Evolutionary conservation across 2,888 invertebrate genomes (phyloP).

Genomic region (Anticlea derivata): DNA sequence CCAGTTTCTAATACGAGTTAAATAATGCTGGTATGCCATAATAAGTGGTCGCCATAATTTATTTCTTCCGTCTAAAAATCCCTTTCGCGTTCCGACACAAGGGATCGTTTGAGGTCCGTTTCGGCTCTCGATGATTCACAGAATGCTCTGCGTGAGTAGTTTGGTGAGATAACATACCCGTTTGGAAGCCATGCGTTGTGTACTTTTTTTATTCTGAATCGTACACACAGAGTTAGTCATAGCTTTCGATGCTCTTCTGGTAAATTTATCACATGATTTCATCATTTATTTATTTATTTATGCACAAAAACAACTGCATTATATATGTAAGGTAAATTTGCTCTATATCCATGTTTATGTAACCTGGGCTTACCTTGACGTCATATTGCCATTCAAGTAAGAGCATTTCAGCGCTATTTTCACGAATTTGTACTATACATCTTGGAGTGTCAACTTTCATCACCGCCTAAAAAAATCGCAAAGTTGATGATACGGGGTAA

Average conservation of each 20-base stretch:
- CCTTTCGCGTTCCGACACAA: conserved; percentile 8
- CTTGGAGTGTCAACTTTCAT: too few species aligned
- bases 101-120: conserved; percentile 18
- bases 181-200: conserved; percentile 30
- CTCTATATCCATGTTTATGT: too few species aligned
- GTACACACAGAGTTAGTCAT: conserved; percentile 22
- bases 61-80: conserved; percentile 17
- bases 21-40: not conserved
- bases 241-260: conserved; percentile 6
- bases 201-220: conserved; percentile 23
- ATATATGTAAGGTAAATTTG: too few species aligned
- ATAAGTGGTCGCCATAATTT: conserved; percentile 3
- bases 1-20: not conserved
- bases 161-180: conserved; percentile 34
- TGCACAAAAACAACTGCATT: too few species aligned
- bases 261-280: not conserved
- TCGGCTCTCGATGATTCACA: conserved; percentile 32
- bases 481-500: too few species aligned
- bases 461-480: too few species aligned
- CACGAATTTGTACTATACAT: too few species aligned
- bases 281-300: too few species aligned
- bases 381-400: too few species aligned
- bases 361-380: too few species aligned
- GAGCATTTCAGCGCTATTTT: too few species aligned
- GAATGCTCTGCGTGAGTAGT: conserved; percentile 29